A percentile compares a stretch with the other conserved stretches of the same genome.
Conservation (phyloP, 2,888 invertebrate species). For the Macrosiphum euphorbiae region DNA sequence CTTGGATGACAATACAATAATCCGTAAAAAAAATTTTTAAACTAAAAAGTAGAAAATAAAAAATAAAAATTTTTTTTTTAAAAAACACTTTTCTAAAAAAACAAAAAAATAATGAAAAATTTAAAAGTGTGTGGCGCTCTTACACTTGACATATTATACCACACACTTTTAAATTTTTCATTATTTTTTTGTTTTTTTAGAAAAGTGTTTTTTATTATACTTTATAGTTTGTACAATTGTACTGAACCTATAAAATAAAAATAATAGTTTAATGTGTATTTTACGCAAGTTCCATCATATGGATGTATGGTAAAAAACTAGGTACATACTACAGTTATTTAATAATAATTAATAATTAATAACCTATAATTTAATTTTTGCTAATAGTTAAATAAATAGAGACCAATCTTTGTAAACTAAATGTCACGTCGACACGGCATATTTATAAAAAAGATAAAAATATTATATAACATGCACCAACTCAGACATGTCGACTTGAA, state of each 20-base stretch:
- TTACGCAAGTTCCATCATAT: neutral
- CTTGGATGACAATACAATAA: too few relatives aligned
- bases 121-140: too few relatives aligned
- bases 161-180: too few relatives aligned
- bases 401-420: neutral
- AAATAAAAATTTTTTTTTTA: too few relatives aligned
- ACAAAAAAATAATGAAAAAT: too few relatives aligned
- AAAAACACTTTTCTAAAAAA: too few relatives aligned
- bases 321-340: neutral
- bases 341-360: neutral
- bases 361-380: neutral
- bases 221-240: too few relatives aligned
- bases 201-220: too few relatives aligned
- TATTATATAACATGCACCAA: constrained; percentile 3
- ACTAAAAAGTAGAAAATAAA: too few relatives aligned
- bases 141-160: too few relatives aligned
- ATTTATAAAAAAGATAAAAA: constrained; percentile 12
- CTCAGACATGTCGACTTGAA: neutral
- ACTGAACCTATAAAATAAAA: neutral
- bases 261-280: neutral
- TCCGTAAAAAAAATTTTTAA: too few relatives aligned
- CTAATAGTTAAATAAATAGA: neutral
- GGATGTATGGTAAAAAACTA: neutral
- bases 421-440: neutral
- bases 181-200: too few relatives aligned